These are phyloP conservation scores for Notoglanidium macrostoma DNA, from an alignment of 2,797 vertebrate genomes.

Conservation along the genomic window DNA sequence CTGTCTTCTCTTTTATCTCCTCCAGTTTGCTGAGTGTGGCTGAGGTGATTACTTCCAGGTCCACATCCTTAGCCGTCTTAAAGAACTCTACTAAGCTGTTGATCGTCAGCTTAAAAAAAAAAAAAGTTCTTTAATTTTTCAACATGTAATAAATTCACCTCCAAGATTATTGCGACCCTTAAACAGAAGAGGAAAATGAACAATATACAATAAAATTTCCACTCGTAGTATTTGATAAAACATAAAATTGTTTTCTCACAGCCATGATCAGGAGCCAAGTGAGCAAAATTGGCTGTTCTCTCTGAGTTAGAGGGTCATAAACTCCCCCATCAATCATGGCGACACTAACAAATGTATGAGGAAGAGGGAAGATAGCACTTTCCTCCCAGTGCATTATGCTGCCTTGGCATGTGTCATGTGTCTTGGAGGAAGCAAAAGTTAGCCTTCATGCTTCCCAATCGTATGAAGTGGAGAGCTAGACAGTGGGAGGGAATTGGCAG, in stretches of 20 bases:
- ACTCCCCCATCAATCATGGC: not conserved
- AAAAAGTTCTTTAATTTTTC: not conserved
- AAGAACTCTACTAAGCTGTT: slow-evolving; percentile 92
- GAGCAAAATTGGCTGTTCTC: not conserved
- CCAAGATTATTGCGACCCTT: not conserved
- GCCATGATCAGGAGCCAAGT: not conserved
- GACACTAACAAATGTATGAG: not conserved
- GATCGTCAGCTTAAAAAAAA: slow-evolving; percentile 79
- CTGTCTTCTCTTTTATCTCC: slow-evolving; percentile 94
- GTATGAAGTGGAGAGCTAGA: not conserved
- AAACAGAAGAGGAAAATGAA: not conserved
- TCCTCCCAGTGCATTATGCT: not conserved
- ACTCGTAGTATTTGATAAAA: not conserved
- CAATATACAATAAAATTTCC: not conserved
- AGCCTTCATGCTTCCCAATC: not conserved
- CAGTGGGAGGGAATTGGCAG: not conserved
- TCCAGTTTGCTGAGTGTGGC: slow-evolving; percentile 93
- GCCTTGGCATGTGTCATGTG: not conserved
- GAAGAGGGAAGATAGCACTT: not conserved
- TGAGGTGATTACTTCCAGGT: slow-evolving; percentile 89
- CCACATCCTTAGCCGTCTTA: slow-evolving; percentile 82
- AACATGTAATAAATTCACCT: not conserved
- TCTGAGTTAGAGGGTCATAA: not conserved
- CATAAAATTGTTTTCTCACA: not conserved
- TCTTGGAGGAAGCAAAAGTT: not conserved